Base-by-base conservation (phyloP, 2,113 vertebrate genomes). In the Gobiocypris rarus region DNA sequence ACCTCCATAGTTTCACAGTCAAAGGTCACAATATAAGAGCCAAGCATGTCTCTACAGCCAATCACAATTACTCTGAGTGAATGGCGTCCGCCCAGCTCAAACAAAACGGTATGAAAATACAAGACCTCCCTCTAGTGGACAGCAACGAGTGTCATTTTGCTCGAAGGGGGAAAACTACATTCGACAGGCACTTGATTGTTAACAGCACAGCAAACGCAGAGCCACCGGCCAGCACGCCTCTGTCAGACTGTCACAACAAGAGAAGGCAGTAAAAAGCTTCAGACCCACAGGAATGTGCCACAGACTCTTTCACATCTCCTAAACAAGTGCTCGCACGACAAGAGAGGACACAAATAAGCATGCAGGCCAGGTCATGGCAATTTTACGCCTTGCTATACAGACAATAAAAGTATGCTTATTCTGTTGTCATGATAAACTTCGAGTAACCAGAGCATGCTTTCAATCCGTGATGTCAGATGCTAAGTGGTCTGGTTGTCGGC, bases 111-210 rank as follows among this genome's bases (percentile, higher is more conserved):
- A 85, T 85, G 43, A 84, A 22, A 54, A 83, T 82, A 88, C 86
- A 86, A 87, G 85, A 88, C 85, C 89, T 90, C 90, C 92, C 89
- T 90, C 89, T 90, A 87, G 88, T 89, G 90, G 88, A 89, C 80
- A 80, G 88, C 89, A 88, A 84, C 75, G 85, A 89, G 70, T 76
- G 79, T 58, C 85, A n/a, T 83, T 82, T 83, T 26, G n/a, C 71
- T 78, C 65, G 17, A 59, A 41, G 43, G 24, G 69, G 34, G 31
- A 19, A 73, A 85, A 76, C 56, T 34, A 82, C 76, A 88, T 75
- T 84, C 48, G 11, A 86, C 88, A 95, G 94, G 94, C 94, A 95
- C 94, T 94, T 94, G 90, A 91, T 93, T 92, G 88, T 86, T n/a
- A 91, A 93, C 89, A 83, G 81, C 90, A 91, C 87, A 92, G 91